Conservation (phyloP, 2,113 vertebrate species). For the Pungitius pungitius region DNA sequence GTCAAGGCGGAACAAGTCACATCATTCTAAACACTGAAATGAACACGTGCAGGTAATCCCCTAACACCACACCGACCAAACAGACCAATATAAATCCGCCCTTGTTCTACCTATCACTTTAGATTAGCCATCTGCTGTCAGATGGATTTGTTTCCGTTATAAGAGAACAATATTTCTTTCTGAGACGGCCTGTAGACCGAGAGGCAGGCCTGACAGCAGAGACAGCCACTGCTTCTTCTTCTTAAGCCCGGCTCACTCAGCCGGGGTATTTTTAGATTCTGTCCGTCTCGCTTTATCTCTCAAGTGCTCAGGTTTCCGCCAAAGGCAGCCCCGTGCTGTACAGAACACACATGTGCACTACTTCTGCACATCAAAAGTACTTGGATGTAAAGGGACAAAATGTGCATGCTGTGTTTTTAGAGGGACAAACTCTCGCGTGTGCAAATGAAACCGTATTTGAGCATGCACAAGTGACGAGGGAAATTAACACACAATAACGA, state of each 20-base stretch:
- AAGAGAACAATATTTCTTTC: conserved; percentile 54
- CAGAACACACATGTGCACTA: conserved; percentile 36
- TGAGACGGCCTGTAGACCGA: conserved; percentile 42
- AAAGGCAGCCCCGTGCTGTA: conserved; percentile 44
- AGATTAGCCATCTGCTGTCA: conserved; percentile 58
- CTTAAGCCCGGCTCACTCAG: conserved; percentile 64
- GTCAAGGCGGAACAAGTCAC: not conserved
- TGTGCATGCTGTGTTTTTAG: conserved; percentile 4
- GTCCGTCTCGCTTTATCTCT: conserved; percentile 62
- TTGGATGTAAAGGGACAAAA: conserved; percentile 23
- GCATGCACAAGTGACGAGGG: not conserved
- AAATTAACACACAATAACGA: not conserved
- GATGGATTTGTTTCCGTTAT: conserved; percentile 58
- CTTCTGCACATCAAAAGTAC: conserved; percentile 2
- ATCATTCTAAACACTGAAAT: conserved; percentile 5
- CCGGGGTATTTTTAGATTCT: conserved; percentile 74
- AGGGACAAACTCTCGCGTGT: not conserved
- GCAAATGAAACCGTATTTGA: not conserved
- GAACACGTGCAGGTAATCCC: conserved; percentile 26
- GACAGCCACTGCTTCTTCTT: conserved; percentile 43
- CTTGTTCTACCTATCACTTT: conserved; percentile 49
- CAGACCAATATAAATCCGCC: conserved; percentile 1
- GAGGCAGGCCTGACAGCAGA: conserved; percentile 45
- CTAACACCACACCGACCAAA: conserved; percentile 46
- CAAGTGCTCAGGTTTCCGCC: conserved; percentile 63